phyloP scores from a whole-genome alignment of 2,113 vertebrate species.

The Nothoprocta perdicaria region DNA sequence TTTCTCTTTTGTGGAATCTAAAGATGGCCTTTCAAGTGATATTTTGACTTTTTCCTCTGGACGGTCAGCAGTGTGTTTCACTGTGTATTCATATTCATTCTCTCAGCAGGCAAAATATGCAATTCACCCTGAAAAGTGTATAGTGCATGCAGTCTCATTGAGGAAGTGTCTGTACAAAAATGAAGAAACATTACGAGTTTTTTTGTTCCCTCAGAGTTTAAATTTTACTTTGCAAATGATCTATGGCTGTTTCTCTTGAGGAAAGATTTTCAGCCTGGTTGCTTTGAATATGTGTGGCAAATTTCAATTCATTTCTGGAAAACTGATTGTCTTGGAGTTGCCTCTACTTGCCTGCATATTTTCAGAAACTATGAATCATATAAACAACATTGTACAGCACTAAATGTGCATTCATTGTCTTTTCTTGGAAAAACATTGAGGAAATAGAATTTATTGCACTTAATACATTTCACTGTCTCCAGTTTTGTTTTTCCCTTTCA shows the following conservation, averaged over 20 bases:
- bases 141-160: background rate
- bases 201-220: background rate
- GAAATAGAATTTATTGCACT: conserved; percentile 43
- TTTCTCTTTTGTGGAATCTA: background rate
- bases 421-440: conserved; percentile 47
- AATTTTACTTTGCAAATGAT: background rate
- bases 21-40: background rate
- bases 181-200: background rate
- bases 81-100: background rate
- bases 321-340: conserved; percentile 36
- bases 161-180: background rate
- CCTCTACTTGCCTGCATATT: conserved; percentile 55
- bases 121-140: background rate
- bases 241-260: background rate
- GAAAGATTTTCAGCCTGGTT: conserved; percentile 7
- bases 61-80: background rate
- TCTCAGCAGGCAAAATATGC: background rate
- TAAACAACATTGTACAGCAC: background rate
- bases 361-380: conserved; percentile 57
- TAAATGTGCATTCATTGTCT: conserved; percentile 23
- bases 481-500: conserved; percentile 23
- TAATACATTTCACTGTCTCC: background rate
- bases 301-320: conserved; percentile 57
- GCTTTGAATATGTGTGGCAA: conserved; percentile 22
- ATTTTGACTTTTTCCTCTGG: background rate